Evolutionary conservation across 2,113 vertebrate species (phyloP).

Genomic region (Bos javanicus): DNA sequence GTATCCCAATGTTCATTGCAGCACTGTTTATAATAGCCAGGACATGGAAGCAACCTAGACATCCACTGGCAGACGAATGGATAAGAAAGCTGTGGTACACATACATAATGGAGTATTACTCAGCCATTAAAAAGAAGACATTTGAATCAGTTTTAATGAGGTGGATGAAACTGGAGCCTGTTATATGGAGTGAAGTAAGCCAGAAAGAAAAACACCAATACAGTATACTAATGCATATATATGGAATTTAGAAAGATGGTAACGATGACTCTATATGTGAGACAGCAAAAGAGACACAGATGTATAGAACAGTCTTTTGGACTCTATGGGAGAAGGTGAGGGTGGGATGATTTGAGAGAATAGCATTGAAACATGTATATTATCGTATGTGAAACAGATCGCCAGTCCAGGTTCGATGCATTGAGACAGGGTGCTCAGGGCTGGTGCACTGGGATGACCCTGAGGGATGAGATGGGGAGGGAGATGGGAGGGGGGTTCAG

Average conservation of each 20-base stretch:
- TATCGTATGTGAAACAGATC: not conserved
- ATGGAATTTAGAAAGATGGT: not conserved
- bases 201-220: not conserved
- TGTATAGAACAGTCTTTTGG: not conserved
- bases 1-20: not conserved
- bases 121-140: not conserved
- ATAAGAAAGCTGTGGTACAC: not conserved
- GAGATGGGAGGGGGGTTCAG: not conserved
- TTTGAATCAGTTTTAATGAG: not conserved
- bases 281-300: not conserved
- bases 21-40: not conserved
- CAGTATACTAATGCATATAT: not conserved
- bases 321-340: not conserved
- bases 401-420: not conserved
- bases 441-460: not conserved
- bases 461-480: not conserved
- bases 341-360: not conserved
- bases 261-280: not conserved
- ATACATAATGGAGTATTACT: not conserved
- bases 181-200: not conserved
- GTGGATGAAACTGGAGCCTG: not conserved
- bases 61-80: fast-evolving
- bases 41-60: not conserved
- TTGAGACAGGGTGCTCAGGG: not conserved
- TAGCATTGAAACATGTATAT: not conserved